Conservation (phyloP, 2,797 vertebrate genomes). For the Notolepis coatsorum region DNA sequence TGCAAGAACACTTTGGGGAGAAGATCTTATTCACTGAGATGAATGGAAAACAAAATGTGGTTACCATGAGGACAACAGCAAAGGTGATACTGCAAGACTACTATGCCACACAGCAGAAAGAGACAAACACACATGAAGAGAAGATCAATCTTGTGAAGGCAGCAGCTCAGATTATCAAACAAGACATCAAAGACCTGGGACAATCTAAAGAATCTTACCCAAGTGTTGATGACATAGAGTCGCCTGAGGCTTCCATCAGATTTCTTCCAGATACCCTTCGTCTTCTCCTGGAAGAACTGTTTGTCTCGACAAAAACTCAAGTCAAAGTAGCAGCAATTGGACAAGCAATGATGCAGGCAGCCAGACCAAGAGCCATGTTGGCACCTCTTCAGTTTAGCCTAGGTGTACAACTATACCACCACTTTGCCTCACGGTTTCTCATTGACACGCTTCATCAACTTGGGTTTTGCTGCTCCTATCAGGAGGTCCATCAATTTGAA, state of each 20-base stretch:
- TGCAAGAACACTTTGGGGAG: constrained; percentile 5
- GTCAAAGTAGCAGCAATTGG: neutral
- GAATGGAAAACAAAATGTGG: constrained; percentile 3
- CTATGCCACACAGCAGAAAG: neutral
- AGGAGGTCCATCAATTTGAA: constrained; percentile 1
- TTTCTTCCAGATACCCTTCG: constrained; percentile 1
- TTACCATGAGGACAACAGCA: constrained; percentile 5
- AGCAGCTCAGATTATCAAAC: neutral
- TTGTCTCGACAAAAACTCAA: neutral
- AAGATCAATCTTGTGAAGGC: neutral
- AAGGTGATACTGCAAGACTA: constrained; percentile 3
- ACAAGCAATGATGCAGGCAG: constrained; percentile 10
- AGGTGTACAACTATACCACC: constrained; percentile 5
- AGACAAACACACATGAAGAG: neutral
- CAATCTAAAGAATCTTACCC: neutral
- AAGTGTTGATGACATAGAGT: neutral
- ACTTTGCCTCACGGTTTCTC: constrained; percentile 1
- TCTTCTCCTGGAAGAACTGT: constrained; percentile 6
- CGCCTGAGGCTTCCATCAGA: neutral
- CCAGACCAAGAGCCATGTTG: constrained; percentile 8
- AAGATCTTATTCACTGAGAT: constrained; percentile 3
- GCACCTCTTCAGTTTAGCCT: constrained; percentile 8
- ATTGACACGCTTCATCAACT: constrained; percentile 13
- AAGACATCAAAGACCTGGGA: neutral
- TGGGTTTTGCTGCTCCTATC: constrained; percentile 8